Percentiles rank a stretch among this genome's conserved stretches.
Conservation (phyloP, 2,888 invertebrate species). For the Drosophila colorata region DNA sequence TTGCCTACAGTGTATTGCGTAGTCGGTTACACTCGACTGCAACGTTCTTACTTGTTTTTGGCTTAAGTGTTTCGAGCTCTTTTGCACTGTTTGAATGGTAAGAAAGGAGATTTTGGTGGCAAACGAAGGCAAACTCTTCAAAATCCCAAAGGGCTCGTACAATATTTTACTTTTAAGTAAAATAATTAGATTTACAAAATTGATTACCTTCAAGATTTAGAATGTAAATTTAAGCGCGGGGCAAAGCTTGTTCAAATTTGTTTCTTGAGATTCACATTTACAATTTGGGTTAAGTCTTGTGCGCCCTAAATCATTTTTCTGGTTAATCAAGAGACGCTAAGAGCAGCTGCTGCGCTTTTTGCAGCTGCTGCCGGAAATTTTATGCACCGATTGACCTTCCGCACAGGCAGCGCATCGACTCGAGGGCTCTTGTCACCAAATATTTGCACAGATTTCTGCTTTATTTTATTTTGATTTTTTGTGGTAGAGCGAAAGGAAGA, state of each 20-base stretch:
- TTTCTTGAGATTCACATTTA: neutral
- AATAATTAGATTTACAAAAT: neutral
- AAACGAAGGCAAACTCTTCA: no score
- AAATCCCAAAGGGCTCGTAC: no score
- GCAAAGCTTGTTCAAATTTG: neutral
- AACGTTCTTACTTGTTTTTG: no score
- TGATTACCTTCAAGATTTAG: neutral
- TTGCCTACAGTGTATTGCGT: no score
- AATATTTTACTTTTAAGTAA: no score
- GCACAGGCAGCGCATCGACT: constrained; percentile 26
- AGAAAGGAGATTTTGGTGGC: no score
- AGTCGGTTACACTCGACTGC: no score
- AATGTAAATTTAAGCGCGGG: neutral
- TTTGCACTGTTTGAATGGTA: no score
- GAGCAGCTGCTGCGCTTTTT: constrained; percentile 31
- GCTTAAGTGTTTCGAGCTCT: no score
- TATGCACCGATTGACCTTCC: constrained; percentile 61
- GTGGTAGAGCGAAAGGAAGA: constrained; percentile 1
- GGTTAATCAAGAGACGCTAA: constrained; percentile 13
- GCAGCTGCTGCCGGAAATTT: constrained; percentile 44
- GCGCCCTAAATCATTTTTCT: constrained; percentile 11
- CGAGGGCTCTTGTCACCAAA: constrained; percentile 57
- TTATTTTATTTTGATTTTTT: neutral
- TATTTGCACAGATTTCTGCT: constrained; percentile 52
- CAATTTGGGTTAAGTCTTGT: constrained; percentile 30